Conservation (phyloP, 2,797 vertebrate species). For the Hybognathus amarus region DNA sequence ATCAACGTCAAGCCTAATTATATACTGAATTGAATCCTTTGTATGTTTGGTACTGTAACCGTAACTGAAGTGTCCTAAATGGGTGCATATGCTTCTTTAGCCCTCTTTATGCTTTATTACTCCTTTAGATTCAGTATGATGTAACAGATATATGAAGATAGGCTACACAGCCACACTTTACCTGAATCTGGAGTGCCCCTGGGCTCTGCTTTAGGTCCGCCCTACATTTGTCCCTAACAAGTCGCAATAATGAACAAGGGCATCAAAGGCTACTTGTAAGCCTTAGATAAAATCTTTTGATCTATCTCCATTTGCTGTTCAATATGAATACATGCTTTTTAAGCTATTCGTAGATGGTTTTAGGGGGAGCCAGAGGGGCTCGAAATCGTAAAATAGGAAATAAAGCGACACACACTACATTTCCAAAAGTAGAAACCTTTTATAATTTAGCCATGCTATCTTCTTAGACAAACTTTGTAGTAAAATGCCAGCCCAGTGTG, state of each 20-base stretch:
- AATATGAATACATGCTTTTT: background rate
- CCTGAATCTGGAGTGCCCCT: constrained; percentile 21
- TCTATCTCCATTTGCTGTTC: constrained; percentile 1
- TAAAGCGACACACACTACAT: background rate
- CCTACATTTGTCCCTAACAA: constrained; percentile 6
- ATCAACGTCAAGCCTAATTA: background rate
- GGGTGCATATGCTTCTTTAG: background rate
- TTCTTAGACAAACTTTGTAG: background rate
- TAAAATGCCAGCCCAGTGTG: background rate
- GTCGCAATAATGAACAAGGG: constrained; percentile 10
- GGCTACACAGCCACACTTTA: background rate
- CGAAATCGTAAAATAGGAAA: background rate
- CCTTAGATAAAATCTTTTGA: constrained; percentile 1
- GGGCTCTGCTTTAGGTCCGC: constrained; percentile 17
- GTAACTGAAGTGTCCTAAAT: constrained; percentile 1
- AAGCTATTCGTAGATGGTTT: background rate
- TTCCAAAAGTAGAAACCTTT: background rate
- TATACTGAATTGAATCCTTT: background rate
- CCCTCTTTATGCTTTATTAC: constrained; percentile 11
- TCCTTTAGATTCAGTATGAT: constrained; percentile 4
- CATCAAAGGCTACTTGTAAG: constrained; percentile 20
- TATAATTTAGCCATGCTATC: background rate
- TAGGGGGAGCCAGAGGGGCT: constrained; percentile 2
- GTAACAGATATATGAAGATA: background rate
- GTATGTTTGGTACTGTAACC: constrained; percentile 5